Evolutionary conservation across 2,888 invertebrate species (phyloP).

Genomic region (Tethea ocularis): DNA sequence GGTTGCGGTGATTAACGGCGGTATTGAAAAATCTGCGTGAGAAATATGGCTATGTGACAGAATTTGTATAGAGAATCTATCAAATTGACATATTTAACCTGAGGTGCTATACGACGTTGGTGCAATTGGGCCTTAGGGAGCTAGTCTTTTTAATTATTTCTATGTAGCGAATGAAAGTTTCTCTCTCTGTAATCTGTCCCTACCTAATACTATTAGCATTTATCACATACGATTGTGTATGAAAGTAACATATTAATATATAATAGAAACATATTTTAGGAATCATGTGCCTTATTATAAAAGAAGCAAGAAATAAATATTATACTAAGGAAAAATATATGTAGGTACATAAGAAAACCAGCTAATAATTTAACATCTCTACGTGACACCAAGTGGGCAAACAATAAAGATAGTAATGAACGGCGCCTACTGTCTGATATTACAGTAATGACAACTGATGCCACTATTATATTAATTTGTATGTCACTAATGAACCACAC

Average conservation of each 20-base stretch:
- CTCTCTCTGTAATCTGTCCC: background rate
- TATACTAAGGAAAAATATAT: background rate
- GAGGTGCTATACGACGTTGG: too few species aligned
- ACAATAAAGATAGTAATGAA: slow-evolving; percentile 1
- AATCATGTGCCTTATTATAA: too few species aligned
- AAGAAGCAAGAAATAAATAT: too few species aligned
- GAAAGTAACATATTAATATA: background rate
- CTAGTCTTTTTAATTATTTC: background rate
- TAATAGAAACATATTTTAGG: too few species aligned
- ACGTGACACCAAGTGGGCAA: slow-evolving; percentile 1
- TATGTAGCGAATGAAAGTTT: background rate
- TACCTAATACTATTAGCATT: background rate
- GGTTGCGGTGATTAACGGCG: too few species aligned
- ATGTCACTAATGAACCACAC: background rate
- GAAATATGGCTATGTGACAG: too few species aligned
- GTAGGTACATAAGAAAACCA: background rate
- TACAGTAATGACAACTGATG: background rate
- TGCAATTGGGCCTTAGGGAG: too few species aligned
- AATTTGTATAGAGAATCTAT: too few species aligned
- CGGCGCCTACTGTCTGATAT: background rate
- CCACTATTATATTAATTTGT: background rate
- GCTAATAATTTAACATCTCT: background rate
- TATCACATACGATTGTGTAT: background rate
- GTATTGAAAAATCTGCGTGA: too few species aligned
- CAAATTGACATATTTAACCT: too few species aligned